Evolutionary conservation across 2,113 vertebrate species (phyloP).

Genomic region (Micronycteris hirsuta): DNA sequence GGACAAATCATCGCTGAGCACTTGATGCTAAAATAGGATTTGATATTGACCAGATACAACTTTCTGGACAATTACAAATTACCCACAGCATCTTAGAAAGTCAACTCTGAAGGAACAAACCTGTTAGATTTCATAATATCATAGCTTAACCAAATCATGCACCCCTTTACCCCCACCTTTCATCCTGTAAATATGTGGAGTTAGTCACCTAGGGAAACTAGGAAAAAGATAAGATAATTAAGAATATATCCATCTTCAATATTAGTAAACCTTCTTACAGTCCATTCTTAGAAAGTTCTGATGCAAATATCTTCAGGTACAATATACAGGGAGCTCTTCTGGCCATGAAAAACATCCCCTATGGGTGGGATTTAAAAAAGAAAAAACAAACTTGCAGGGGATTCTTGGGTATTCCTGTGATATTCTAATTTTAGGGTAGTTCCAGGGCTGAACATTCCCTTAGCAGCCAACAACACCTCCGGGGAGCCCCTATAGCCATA

Average conservation of each 20-base stretch:
- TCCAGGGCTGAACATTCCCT: background rate
- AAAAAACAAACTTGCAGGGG: background rate
- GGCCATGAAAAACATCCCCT: background rate
- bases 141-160: background rate
- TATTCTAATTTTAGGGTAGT: background rate
- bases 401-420: background rate
- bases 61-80: background rate
- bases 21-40: background rate
- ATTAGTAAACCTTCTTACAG: background rate
- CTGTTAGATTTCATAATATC: background rate
- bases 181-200: background rate
- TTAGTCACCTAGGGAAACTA: background rate
- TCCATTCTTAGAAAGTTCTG: background rate
- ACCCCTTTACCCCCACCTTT: background rate
- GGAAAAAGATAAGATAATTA: background rate
- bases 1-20: background rate
- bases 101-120: background rate
- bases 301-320: background rate
- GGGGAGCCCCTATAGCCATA: background rate
- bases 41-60: background rate
- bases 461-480: background rate
- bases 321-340: background rate
- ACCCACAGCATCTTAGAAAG: background rate
- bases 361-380: background rate
- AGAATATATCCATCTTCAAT: conserved; percentile 2